These are phyloP conservation scores for Antechinus stuartii DNA, from an alignment of 2,113 vertebrate genomes.

Conservation along the genomic window DNA sequence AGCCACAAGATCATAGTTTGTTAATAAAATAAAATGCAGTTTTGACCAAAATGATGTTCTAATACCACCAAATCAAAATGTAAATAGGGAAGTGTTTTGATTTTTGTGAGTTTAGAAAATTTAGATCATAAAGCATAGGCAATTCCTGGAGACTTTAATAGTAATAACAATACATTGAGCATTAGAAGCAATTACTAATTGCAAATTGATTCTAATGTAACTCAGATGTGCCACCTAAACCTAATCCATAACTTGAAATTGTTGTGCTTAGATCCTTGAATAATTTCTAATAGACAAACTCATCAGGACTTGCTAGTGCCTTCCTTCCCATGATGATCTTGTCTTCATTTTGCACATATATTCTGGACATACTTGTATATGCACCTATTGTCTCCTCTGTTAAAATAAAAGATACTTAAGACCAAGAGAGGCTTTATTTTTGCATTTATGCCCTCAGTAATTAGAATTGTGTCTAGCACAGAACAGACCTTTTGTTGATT, in stretches of 20 bases:
- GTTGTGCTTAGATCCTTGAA: not conserved
- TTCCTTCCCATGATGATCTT: not conserved
- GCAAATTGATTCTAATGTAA: not conserved
- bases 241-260: not conserved
- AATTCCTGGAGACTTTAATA: not conserved
- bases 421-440: not conserved
- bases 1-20: not conserved
- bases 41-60: not conserved
- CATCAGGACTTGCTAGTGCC: not conserved
- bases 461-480: not conserved
- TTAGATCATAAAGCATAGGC: not conserved
- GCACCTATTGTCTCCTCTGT: not conserved
- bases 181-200: not conserved
- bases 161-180: not conserved
- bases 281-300: not conserved
- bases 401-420: not conserved
- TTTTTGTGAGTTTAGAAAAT: not conserved
- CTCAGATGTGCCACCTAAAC: not conserved
- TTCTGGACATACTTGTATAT: not conserved
- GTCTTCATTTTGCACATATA: not conserved
- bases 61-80: not conserved
- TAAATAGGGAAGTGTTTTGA: not conserved
- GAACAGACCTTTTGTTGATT: not conserved
- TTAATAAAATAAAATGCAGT: not conserved
- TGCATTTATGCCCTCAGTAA: not conserved